Conservation (phyloP, 1,140 invertebrate species). For the Helicorthomorpha holstii region DNA sequence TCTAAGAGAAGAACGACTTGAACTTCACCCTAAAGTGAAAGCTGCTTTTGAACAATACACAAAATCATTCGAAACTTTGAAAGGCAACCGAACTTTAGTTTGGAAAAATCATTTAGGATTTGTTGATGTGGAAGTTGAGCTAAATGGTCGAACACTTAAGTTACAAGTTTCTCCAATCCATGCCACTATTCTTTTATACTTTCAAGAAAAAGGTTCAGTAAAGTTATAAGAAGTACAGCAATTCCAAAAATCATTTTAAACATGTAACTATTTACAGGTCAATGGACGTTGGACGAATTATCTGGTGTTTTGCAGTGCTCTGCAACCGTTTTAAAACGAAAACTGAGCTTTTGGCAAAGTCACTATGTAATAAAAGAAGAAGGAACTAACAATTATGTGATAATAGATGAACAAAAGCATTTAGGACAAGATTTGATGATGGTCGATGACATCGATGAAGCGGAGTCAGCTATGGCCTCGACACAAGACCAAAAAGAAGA, state of each 20-base stretch:
- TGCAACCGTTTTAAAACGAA: conserved; percentile 56
- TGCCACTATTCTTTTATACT: conserved; percentile 86
- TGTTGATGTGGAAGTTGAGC: conserved; percentile 79
- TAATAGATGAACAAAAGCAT: conserved; percentile 48
- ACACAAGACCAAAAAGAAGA: conserved; percentile 82
- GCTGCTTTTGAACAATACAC: conserved; percentile 71
- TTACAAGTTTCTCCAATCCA: conserved; percentile 80
- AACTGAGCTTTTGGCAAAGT: conserved; percentile 75
- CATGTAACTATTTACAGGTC: conserved; percentile 15
- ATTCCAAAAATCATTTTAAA: conserved; percentile 8
- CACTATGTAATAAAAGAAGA: conserved; percentile 58
- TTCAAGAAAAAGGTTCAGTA: conserved; percentile 61
- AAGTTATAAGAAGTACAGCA: too few relatives aligned
- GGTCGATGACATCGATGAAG: conserved; percentile 74
- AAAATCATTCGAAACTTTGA: conserved; percentile 78
- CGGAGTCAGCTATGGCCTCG: conserved; percentile 81
- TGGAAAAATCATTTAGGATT: conserved; percentile 88
- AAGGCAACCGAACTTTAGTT: conserved; percentile 75
- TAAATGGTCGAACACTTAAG: conserved; percentile 60
- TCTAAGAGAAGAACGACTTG: conserved; percentile 83
- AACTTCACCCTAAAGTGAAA: conserved; percentile 62
- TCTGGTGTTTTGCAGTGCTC: conserved; percentile 67
- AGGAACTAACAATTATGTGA: conserved; percentile 48
- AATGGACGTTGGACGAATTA: conserved; percentile 68
- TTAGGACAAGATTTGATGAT: conserved; percentile 25